Base-by-base conservation (phyloP, 2,888 invertebrate genomes). In the Biston betularia region DNA sequence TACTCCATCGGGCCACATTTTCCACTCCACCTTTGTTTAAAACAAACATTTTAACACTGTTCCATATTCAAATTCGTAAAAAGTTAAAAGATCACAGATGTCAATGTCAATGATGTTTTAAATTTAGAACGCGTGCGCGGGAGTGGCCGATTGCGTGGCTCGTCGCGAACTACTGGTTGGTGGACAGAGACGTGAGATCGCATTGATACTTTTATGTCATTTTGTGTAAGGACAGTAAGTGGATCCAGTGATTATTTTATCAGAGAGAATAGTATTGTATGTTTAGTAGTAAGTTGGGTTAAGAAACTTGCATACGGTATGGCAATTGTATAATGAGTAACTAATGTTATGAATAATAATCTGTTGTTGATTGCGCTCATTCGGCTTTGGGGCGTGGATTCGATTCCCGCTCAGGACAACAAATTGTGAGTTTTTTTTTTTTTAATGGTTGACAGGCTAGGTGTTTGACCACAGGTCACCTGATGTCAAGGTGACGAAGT, bases 1-100 rank as follows among this genome's bases (percentile, higher is more conserved):
- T 84, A 82, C 84, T 88, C 84, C 88, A 88, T 73, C 69, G 77
- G 66, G 80, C 75, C 75, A 87, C 64, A 70, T 82, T 84, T 81
- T 85, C 86, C 82, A 77, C 80, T 84, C 85, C 79, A 73, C 84
- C 84, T 82, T 84, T 88, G 67, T 65, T 76, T 24, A 88, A 80
- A 67, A 77, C 74, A 66, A 88, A 81, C 92, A 92, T 92, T 79
- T 74, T 83, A 66, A 68, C 76, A 78, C 74, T 70, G 54, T 66
- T 76, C 63, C 77, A 82, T 80, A 71, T 57, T 78, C 57, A 69
- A 65, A 67, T 55, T 44, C 38, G 67, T 55, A 64, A 56, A 55
- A 56, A 46, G 6, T 11, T 5, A 48, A 57, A 48, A 48, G 35
- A 46, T 38, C 52, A 64, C 48, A 42, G 48, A 34, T 62, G 66